These are phyloP conservation scores for Strix aluco DNA, from an alignment of 2,113 vertebrate genomes.

Conservation along the genomic window DNA sequence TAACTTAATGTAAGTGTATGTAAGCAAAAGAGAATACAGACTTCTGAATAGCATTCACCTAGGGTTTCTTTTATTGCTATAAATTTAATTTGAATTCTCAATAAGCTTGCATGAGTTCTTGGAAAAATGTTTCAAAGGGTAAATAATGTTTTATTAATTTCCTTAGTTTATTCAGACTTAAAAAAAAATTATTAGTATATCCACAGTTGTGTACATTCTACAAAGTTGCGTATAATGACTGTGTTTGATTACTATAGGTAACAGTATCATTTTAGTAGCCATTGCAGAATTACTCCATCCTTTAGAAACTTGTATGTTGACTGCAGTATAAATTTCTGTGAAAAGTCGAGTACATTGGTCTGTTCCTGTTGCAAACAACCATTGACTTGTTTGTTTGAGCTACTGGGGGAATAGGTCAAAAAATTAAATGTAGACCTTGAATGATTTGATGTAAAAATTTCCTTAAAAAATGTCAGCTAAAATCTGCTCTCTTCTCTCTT, in stretches of 20 bases:
- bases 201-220: background rate
- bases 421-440: background rate
- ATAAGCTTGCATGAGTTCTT: background rate
- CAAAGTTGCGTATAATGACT: background rate
- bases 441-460: background rate
- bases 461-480: background rate
- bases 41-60: background rate
- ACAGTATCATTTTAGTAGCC: background rate
- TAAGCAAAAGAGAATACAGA: background rate
- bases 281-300: background rate
- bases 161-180: background rate
- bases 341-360: background rate
- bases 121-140: background rate
- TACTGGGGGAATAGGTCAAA: background rate
- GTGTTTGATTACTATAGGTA: background rate
- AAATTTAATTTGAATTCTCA: background rate
- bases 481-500: background rate
- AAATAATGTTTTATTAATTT: background rate
- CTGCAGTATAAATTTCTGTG: background rate
- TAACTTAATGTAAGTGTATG: background rate
- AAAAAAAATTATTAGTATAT: background rate
- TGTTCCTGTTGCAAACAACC: background rate
- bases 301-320: background rate
- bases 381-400: background rate
- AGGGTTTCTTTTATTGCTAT: background rate